A percentile compares a stretch with the other conserved stretches of the same genome.
These are phyloP conservation scores for Aleadryas rufinucha DNA, from an alignment of 2,113 vertebrate species.

Conservation along the genomic window DNA sequence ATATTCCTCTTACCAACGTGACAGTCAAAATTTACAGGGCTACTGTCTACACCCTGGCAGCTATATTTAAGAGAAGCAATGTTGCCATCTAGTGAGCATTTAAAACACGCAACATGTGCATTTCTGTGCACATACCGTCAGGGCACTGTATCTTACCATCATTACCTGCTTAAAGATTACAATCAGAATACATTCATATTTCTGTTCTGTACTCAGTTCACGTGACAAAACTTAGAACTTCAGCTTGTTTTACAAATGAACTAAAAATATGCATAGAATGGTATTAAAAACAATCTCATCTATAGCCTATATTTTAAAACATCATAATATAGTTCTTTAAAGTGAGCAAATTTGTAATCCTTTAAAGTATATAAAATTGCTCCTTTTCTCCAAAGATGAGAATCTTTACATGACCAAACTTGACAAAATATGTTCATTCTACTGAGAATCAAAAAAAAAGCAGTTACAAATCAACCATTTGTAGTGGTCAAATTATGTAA, in stretches of 20 bases:
- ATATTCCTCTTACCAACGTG: background rate
- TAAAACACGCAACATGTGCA: background rate
- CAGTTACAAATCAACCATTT: background rate
- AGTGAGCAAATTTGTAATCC: background rate
- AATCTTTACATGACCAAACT: background rate
- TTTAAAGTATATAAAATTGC: background rate
- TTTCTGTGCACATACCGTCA: accelerated
- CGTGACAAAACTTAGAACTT: background rate
- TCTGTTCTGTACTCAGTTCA: background rate
- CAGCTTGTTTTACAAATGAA: background rate
- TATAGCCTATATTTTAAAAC: background rate
- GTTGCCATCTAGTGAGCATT: slow-evolving; percentile 64
- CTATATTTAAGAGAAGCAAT: background rate
- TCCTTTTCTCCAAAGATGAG: background rate
- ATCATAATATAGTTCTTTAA: background rate
- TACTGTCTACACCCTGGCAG: background rate
- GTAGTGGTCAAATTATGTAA: background rate
- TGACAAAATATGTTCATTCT: background rate
- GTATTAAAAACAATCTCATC: background rate
- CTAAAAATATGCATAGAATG: background rate
- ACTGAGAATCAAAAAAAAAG: background rate
- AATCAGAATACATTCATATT: background rate
- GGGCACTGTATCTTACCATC: background rate
- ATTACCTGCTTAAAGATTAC: background rate
- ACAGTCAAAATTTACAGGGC: background rate